Conservation (phyloP, 2,113 vertebrate genomes). For the Aegotheles bennettii region DNA sequence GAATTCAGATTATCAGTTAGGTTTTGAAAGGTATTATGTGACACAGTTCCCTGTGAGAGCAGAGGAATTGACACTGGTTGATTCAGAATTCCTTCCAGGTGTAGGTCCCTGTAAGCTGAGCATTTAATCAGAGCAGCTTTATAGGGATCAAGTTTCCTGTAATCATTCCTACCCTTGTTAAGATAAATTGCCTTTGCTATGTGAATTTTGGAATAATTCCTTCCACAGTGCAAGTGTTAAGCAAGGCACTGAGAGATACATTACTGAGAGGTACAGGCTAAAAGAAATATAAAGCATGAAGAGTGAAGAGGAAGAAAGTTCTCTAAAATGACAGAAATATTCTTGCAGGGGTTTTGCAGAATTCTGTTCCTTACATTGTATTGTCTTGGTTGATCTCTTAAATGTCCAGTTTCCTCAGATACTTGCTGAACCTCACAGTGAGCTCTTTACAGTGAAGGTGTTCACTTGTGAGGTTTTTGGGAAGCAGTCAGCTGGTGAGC, state of each 20-base stretch:
- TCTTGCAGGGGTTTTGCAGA: neutral
- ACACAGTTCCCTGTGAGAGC: neutral
- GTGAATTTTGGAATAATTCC: neutral
- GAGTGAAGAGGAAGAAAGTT: neutral
- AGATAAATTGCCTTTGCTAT: neutral
- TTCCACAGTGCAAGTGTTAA: neutral
- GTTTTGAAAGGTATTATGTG: neutral
- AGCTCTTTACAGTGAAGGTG: neutral
- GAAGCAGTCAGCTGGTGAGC: neutral
- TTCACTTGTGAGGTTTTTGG: neutral
- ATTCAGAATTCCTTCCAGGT: neutral
- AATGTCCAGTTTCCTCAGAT: neutral
- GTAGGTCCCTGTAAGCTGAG: neutral
- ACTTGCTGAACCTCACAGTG: neutral
- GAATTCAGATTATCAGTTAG: neutral
- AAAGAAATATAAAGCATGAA: neutral
- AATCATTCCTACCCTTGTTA: neutral
- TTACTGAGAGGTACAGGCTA: neutral
- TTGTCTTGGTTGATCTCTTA: neutral
- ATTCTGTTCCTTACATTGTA: neutral
- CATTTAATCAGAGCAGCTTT: neutral
- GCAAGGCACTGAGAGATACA: neutral
- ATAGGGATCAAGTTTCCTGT: neutral
- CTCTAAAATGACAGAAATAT: neutral
- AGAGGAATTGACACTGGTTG: neutral